A percentile compares a stretch with the other conserved stretches of the same genome.
Conservation (phyloP, 1,140 invertebrate genomes). For the Macrobrachium nipponense region DNA sequence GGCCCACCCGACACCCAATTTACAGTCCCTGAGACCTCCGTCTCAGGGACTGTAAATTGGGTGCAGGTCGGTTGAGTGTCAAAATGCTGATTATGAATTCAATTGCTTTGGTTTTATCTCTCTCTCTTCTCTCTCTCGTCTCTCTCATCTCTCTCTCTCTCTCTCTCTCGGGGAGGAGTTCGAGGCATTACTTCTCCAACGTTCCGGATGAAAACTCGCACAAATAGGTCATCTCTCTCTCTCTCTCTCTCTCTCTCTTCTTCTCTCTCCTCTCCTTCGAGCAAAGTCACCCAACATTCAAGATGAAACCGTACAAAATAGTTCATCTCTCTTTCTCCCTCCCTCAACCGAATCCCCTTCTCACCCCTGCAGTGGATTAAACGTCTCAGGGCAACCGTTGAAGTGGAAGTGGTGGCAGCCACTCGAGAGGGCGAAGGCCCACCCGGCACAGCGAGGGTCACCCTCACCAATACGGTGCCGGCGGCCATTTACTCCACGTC, state of each 20-base stretch:
- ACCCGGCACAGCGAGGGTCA: conserved; percentile 54
- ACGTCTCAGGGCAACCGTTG: conserved; percentile 59
- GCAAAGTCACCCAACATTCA: background rate
- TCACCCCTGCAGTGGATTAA: conserved; percentile 50
- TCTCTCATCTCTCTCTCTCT: too few relatives aligned
- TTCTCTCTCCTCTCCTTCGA: too few relatives aligned
- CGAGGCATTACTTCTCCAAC: too few relatives aligned
- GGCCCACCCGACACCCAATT: too few relatives aligned
- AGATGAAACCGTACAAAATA: background rate
- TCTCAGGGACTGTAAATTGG: conserved; percentile 56
- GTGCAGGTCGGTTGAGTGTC: conserved; percentile 47
- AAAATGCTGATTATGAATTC: too few relatives aligned
- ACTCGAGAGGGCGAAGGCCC: conserved; percentile 67
- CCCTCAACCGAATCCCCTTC: background rate
- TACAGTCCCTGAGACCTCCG: too few relatives aligned
- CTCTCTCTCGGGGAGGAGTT: too few relatives aligned
- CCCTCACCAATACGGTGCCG: conserved; percentile 55
- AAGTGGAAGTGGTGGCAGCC: conserved; percentile 67
- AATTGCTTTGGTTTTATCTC: background rate
- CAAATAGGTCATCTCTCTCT: too few relatives aligned
- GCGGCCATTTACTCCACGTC: conserved; percentile 77
- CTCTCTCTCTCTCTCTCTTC: too few relatives aligned
- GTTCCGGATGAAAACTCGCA: too few relatives aligned
- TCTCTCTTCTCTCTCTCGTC: background rate
- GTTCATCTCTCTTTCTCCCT: background rate